Conservation (phyloP, 2,113 vertebrate species). For the Albula glossodonta region DNA sequence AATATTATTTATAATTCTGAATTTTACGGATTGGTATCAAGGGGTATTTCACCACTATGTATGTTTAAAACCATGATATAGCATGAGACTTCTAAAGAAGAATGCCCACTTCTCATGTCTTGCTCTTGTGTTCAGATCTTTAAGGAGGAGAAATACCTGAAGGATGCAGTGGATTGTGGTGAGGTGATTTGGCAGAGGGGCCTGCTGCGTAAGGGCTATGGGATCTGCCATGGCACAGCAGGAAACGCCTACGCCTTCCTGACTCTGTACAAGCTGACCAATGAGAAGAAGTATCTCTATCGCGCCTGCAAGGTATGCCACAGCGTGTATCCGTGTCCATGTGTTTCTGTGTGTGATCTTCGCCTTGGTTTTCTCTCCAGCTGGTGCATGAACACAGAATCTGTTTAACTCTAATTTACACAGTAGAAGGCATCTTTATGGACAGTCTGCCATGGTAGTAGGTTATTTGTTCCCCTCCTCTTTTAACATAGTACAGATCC, state of each 20-base stretch:
- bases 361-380: no score
- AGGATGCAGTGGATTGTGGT: constrained; percentile 88
- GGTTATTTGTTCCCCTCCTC: background rate
- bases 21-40: no score
- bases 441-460: no score
- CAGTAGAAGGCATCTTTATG: no score
- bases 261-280: constrained; percentile 84
- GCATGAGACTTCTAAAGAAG: no score
- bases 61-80: no score
- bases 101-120: background rate
- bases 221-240: constrained; percentile 91
- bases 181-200: constrained; percentile 97
- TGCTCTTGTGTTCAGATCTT: constrained; percentile 72
- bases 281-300: constrained; percentile 92
- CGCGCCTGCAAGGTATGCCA: constrained; percentile 86
- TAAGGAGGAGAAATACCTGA: constrained; percentile 95
- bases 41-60: no score
- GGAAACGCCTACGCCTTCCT: constrained; percentile 94
- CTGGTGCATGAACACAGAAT: no score
- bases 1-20: no score
- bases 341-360: background rate
- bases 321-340: background rate
- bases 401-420: no score
- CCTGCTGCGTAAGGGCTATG: constrained; percentile 90
- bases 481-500: background rate